A percentile compares a stretch with the other conserved stretches of the same genome.
phyloP scores from a whole-genome alignment of 2,888 invertebrate species.

The Exocentrus adspersus region DNA sequence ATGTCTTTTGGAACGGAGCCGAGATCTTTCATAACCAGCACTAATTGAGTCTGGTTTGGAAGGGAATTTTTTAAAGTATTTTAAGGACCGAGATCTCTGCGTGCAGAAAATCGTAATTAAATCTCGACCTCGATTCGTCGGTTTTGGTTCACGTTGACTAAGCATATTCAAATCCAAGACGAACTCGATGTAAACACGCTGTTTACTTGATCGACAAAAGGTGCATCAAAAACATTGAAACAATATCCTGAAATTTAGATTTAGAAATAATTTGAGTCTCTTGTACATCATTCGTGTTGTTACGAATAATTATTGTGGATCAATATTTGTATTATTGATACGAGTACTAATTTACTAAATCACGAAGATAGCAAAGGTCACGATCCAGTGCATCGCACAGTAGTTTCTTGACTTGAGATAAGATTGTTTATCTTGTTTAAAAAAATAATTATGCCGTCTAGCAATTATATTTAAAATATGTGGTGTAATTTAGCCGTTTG shows the following conservation, averaged over 20 bases:
- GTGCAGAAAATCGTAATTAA: no score
- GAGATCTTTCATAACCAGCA: slow-evolving; percentile 14
- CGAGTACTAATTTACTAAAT: background rate
- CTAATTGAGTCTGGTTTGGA: slow-evolving; percentile 12
- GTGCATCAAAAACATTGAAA: no score
- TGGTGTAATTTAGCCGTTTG: slow-evolving; percentile 17
- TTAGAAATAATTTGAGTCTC: no score
- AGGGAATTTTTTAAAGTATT: slow-evolving; percentile 7
- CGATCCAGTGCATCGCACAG: slow-evolving; percentile 17
- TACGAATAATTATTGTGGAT: no score
- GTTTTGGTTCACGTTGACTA: no score
- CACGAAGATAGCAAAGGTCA: slow-evolving; percentile 12
- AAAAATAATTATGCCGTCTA: slow-evolving; percentile 21
- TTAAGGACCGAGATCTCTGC: background rate
- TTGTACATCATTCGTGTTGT: no score
- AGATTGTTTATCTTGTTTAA: slow-evolving; percentile 25
- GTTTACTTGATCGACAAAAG: no score
- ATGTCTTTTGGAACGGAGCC: slow-evolving; percentile 4
- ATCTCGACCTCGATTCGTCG: no score
- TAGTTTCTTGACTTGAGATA: slow-evolving; percentile 28
- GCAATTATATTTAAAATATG: slow-evolving; percentile 11
- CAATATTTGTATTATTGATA: background rate
- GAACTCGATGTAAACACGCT: no score
- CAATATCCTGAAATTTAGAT: no score
- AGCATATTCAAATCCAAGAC: no score